Evolutionary conservation across 2,888 invertebrate species (phyloP).

Genomic region (Drosophila niveifrons): DNA sequence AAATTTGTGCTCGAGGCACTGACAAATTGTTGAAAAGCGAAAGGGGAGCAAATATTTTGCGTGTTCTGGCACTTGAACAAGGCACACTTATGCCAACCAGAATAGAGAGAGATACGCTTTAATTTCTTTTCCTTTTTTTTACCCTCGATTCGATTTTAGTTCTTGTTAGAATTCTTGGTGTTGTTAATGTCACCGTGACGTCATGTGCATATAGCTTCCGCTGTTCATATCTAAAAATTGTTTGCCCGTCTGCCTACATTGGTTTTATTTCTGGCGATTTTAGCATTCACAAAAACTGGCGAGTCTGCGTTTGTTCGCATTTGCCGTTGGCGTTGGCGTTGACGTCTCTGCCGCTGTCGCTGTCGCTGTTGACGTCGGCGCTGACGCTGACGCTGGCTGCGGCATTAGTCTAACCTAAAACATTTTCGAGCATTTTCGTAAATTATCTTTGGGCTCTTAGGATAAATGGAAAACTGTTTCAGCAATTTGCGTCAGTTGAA

Average conservation of each 20-base stretch:
- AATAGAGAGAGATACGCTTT: slow-evolving; percentile 34
- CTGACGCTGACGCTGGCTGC: slow-evolving; percentile 27
- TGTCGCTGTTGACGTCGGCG: slow-evolving; percentile 14
- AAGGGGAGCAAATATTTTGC: slow-evolving; percentile 54
- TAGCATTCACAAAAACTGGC: slow-evolving; percentile 57
- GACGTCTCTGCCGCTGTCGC: slow-evolving; percentile 12
- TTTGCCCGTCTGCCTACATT: slow-evolving; percentile 55
- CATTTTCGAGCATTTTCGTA: slow-evolving; percentile 63
- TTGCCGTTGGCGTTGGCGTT: slow-evolving; percentile 34
- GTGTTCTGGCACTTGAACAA: slow-evolving; percentile 51
- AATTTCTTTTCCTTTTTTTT: slow-evolving; percentile 34
- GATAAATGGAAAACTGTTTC: slow-evolving; percentile 83
- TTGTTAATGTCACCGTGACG: slow-evolving; percentile 52
- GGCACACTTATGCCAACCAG: slow-evolving; percentile 69
- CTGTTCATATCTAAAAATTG: slow-evolving; percentile 63
- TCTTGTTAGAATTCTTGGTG: slow-evolving; percentile 11
- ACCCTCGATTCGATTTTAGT: slow-evolving; percentile 21
- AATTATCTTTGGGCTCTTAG: slow-evolving; percentile 66
- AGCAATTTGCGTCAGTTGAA: slow-evolving; percentile 82
- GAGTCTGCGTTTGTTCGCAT: slow-evolving; percentile 34
- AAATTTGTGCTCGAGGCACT: slow-evolving; percentile 27
- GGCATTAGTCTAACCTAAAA: slow-evolving; percentile 74
- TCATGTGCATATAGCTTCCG: slow-evolving; percentile 67
- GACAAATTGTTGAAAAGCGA: slow-evolving; percentile 64
- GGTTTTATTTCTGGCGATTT: slow-evolving; percentile 74